Base-by-base conservation (phyloP, 1,140 invertebrate genomes). In the Cyphomyrmex costatus region DNA sequence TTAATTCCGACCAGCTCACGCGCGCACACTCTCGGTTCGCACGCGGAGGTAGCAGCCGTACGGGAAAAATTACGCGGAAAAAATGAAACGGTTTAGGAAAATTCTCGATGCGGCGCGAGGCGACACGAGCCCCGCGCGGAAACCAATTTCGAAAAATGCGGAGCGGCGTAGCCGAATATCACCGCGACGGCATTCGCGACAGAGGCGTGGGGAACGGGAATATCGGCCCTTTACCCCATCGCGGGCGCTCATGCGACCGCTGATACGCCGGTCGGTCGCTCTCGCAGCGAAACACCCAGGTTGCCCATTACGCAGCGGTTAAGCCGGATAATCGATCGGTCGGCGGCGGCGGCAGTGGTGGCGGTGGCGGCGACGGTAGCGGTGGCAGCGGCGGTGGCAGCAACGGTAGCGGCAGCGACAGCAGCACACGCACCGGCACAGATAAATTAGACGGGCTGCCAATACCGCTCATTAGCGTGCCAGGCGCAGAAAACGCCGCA, bases 391-490 rank as follows among this genome's bases (percentile, higher is more conserved):
- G 70, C 33, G 66, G 70, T 36, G 61, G 58, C 63, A n/a, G 78
- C 65, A 78, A 74, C 86, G 58, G 88, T 74, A 74, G 53, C 77
- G 74, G 79, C 66, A 84, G 63, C 85, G 66, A 60, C 84, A 84
- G 60, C 61, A 73, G 77, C 63, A 61, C 85, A 86, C 77, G 70
- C 88, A 76, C 76, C 74, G 56, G 76, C 86, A 79, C 70, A 60
- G 89, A 88, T 91, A 86, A 91, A 91, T 91, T 91, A 91, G 90
- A 90, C 88, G 86, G 87, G 60, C 78, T 88, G 90, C 82, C 90
- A 91, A 91, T 91, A 90, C 79, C 77, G 89, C 89, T 88, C 84
- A 88, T 91, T 91, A 90, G 76, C 90, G 86, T 88, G 86, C 66
- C 73, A 82, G 76, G 71, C 83, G 87, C 86, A 88, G 86, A 88